Evolutionary conservation across 1,140 invertebrate genomes (phyloP).

Genomic region (Adoxophyes honmai): DNA sequence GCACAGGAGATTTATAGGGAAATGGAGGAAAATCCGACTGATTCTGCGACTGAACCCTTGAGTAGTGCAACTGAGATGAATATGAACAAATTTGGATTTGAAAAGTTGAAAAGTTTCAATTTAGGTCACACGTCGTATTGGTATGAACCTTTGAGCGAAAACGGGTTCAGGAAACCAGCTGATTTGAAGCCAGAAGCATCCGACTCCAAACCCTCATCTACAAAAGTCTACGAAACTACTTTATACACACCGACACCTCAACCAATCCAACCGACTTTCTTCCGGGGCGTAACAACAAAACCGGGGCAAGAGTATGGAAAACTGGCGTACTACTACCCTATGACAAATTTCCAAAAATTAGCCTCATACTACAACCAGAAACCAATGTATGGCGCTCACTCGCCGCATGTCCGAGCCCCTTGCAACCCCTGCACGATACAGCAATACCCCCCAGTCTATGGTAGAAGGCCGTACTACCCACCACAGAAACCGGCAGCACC

Average conservation of each 20-base stretch:
- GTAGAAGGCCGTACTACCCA: neutral
- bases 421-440: neutral
- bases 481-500: conserved; percentile 18
- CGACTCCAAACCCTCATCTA: neutral
- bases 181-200: neutral
- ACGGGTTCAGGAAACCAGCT: conserved; percentile 13
- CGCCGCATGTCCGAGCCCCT: neutral
- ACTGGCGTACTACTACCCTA: conserved; percentile 49
- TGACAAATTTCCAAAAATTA: conserved; percentile 45
- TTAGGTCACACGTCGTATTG: conserved; percentile 38
- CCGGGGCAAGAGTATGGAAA: conserved; percentile 33
- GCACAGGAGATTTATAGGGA: conserved; percentile 65
- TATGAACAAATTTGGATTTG: neutral
- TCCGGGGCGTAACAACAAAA: conserved; percentile 24
- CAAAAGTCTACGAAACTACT: neutral
- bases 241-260: neutral
- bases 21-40: conserved; percentile 36
- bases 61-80: too few relatives aligned
- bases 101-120: conserved; percentile 14
- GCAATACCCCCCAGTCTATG: neutral
- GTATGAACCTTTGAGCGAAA: conserved; percentile 44
- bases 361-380: conserved; percentile 31
- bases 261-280: conserved; percentile 22
- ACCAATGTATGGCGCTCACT: conserved; percentile 8
- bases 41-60: neutral